Evolutionary conservation across 2,888 invertebrate species (phyloP).

Genomic region (Hypolimnas misippus): DNA sequence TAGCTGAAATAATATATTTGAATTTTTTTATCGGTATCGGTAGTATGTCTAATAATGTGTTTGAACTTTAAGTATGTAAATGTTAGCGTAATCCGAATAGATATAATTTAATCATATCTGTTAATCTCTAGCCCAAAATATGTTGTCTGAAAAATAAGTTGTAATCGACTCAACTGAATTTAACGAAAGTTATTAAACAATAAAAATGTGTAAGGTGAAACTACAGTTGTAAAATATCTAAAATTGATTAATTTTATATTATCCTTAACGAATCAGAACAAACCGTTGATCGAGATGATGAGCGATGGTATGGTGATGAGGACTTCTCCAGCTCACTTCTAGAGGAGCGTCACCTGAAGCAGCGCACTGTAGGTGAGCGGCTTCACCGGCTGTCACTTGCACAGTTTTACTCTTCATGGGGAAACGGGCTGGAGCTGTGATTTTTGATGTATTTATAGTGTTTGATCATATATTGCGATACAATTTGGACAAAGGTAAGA

Average conservation of each 20-base stretch:
- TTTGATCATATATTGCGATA: neutral
- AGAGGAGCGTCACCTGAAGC: slow-evolving; percentile 95
- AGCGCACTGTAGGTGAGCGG: slow-evolving; percentile 93
- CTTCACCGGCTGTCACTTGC: slow-evolving; percentile 92
- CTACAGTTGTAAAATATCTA: too few species aligned
- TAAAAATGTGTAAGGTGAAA: too few species aligned
- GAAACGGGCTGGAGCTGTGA: slow-evolving; percentile 91
- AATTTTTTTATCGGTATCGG: neutral
- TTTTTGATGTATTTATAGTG: neutral
- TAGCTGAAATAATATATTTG: slow-evolving; percentile 73
- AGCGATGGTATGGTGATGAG: slow-evolving; percentile 87
- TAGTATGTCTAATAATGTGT: neutral
- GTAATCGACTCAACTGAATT: too few species aligned
- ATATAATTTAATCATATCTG: too few species aligned
- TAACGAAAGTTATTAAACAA: too few species aligned
- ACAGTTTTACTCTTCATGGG: slow-evolving; percentile 92
- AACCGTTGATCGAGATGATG: slow-evolving; percentile 89
- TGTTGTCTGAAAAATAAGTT: too few species aligned
- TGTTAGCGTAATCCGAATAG: too few species aligned
- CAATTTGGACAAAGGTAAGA: neutral
- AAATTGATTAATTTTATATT: neutral
- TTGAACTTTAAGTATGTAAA: neutral
- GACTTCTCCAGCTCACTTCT: slow-evolving; percentile 93
- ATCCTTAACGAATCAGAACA: neutral
- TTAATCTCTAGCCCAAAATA: too few species aligned